Evolutionary conservation across 1,140 invertebrate species (phyloP), one percentile per base, ranked within the genome.

Genomic region (Brachionus manjavacas): DNA sequence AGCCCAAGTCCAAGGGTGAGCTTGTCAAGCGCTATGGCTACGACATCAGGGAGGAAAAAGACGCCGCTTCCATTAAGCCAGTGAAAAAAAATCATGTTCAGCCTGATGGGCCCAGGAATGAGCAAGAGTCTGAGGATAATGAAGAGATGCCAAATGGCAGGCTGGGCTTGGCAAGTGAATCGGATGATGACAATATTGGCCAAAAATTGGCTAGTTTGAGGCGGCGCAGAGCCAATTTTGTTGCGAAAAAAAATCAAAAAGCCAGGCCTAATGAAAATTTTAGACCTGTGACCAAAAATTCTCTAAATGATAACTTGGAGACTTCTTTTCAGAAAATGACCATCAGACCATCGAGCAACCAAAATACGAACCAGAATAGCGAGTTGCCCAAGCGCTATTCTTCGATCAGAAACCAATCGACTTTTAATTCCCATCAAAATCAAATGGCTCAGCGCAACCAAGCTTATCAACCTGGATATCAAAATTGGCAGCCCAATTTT

Each of bases 11-110:
- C 6, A 70, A 70, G 35, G 23, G 4, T 2, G 84, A 84, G 28
- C 55, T 80, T 11, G 74, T 84, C 49, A 60, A 55, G 60, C 70
- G 74, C 7, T 84, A 84, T 23, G 83, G 83, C 16, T 84, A 55
- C 66, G 55, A 84, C 31, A 84, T 84, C 31, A 46, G 76, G 25
- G 14, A 84, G 16, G 81, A 84, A 84, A 70, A 55, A 20, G 64
- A 84, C 23, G 16, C 46, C 23, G 41, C 46, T 2, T 76, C 64
- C 9, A 49, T 74, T 25, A 72, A 84, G 68, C 81, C 60, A 16
- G 3, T 81, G 4, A 68, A 39, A 81, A 60, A 43, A 4, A n/a
- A 60, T 12, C 20, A 78, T 14, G 4, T 35, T 35, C 31, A 35
- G 31, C 2, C 11, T 35, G 28, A 39, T 3, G 28, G 9, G 23